Conservation (phyloP, 2,888 invertebrate genomes). For the Agrochola litura region DNA sequence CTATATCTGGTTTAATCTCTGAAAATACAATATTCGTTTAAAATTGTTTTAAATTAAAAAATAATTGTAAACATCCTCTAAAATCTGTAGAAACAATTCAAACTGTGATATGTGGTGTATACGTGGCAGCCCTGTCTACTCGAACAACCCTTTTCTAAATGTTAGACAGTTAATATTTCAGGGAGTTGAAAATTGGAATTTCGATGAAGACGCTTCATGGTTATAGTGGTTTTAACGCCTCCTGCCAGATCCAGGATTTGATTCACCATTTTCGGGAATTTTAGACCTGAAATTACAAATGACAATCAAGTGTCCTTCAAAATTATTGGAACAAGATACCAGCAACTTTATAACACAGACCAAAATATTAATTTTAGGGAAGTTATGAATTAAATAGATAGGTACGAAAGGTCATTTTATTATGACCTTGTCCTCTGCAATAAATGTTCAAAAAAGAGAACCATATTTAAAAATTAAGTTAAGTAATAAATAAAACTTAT, state of each 20-base stretch:
- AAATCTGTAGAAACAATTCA: constrained; percentile 2
- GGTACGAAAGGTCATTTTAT: not conserved
- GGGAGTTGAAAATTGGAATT: constrained; percentile 70
- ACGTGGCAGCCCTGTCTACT: constrained; percentile 52
- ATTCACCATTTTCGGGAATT: constrained; percentile 36
- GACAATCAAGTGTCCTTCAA: not conserved
- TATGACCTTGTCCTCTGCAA: not conserved
- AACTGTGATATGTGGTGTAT: not conserved
- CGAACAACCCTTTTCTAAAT: constrained; percentile 70
- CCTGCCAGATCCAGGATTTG: constrained; percentile 46
- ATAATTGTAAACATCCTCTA: not conserved
- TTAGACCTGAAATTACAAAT: constrained; percentile 22
- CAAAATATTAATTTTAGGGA: not conserved
- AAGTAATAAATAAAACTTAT: too few species aligned
- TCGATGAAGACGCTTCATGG: constrained; percentile 65
- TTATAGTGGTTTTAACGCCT: constrained; percentile 60
- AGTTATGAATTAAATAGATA: not conserved
- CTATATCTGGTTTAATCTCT: not conserved
- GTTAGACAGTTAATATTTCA: constrained; percentile 73
- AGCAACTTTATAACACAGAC: not conserved
- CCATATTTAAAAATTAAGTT: too few species aligned
- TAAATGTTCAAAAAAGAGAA: not conserved
- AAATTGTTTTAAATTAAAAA: not conserved
- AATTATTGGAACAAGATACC: constrained; percentile 8
- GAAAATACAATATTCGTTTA: not conserved